A percentile compares a stretch with the other conserved stretches of the same genome.
Evolutionary conservation across 2,113 vertebrate genomes (phyloP).

Genomic region (Siphamia tubifer): DNA sequence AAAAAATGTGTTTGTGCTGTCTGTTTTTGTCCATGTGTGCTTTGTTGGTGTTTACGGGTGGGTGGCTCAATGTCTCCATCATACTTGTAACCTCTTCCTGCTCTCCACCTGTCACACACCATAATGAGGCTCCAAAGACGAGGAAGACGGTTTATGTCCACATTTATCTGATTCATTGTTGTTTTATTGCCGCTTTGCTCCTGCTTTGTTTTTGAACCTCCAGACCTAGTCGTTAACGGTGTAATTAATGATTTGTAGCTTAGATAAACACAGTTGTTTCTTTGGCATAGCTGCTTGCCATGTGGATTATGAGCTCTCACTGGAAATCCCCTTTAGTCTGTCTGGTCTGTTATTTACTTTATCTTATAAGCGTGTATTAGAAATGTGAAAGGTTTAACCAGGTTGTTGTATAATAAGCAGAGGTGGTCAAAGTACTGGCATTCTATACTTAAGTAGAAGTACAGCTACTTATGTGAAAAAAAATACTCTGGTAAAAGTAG

Average conservation of each 20-base stretch:
- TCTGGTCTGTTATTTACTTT: conserved; percentile 9
- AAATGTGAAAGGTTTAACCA: not conserved
- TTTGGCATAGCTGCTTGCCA: conserved; percentile 14
- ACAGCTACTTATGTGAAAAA: too few species aligned
- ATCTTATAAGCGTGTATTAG: not conserved
- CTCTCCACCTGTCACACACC: conserved; percentile 42
- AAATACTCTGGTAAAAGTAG: too few species aligned
- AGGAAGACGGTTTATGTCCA: conserved; percentile 6
- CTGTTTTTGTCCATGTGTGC: not conserved
- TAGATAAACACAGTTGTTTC: conserved; percentile 47
- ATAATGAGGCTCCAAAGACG: conserved; percentile 49
- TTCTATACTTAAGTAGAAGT: too few species aligned
- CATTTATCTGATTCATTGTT: conserved; percentile 24
- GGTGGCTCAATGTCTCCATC: not conserved
- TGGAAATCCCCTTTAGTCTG: not conserved
- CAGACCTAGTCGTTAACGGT: not conserved
- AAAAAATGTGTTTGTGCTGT: conserved; percentile 1
- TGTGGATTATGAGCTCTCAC: conserved; percentile 14
- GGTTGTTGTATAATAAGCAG: too few species aligned
- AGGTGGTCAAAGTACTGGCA: too few species aligned
- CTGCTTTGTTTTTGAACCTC: not conserved
- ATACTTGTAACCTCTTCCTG: not conserved
- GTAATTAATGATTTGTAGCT: conserved; percentile 47
- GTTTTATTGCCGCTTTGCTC: conserved; percentile 10
- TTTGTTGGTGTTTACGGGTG: not conserved